These are phyloP conservation scores for Parnassius apollo DNA, from an alignment of 2,888 invertebrate genomes.

Conservation along the genomic window DNA sequence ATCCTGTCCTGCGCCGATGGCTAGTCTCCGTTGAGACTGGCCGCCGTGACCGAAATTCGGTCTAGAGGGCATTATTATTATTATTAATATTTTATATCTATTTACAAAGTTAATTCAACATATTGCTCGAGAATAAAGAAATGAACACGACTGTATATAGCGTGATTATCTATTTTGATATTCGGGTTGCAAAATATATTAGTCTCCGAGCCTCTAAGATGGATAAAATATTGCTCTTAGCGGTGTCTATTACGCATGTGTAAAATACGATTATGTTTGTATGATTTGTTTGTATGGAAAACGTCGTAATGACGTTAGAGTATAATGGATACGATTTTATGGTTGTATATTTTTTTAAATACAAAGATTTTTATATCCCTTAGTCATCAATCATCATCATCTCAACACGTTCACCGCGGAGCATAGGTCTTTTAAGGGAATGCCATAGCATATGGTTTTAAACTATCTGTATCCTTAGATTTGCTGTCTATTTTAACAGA, in stretches of 20 bases:
- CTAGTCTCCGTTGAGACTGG: no score
- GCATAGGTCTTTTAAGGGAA: no score
- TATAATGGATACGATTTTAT: conserved; percentile 11
- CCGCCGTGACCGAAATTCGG: no score
- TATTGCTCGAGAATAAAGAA: conserved; percentile 8
- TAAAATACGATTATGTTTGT: conserved; percentile 27
- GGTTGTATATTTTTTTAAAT: background rate
- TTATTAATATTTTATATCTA: no score
- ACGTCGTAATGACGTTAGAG: conserved; percentile 21
- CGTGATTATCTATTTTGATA: conserved; percentile 23
- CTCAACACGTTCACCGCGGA: no score
- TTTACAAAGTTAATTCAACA: conserved; percentile 10
- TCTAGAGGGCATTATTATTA: no score
- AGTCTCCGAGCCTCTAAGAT: conserved; percentile 15
- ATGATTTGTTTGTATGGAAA: conserved; percentile 27
- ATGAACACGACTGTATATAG: conserved; percentile 7
- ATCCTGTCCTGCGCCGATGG: no score
- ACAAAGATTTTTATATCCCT: background rate
- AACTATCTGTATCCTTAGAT: no score
- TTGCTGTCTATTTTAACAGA: no score
- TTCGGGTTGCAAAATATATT: conserved; percentile 26
- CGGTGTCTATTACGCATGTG: conserved; percentile 27
- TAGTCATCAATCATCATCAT: no score
- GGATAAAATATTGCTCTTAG: conserved; percentile 21
- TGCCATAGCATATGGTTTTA: no score